These are phyloP conservation scores for Enteromius unitaeniatus DNA, from an alignment of 2,797 vertebrate species.

Conservation along the genomic window DNA sequence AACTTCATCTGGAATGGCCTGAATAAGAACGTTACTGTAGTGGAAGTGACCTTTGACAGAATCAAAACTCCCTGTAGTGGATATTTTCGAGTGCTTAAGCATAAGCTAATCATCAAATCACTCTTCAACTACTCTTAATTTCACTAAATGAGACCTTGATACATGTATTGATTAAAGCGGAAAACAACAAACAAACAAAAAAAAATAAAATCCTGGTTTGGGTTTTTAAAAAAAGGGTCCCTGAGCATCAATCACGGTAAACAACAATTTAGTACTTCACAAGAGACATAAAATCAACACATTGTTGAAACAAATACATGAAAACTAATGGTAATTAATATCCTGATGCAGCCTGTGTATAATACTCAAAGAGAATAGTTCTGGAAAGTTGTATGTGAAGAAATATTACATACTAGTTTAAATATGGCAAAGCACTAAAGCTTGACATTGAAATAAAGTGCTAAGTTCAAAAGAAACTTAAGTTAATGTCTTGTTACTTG, in stretches of 20 bases:
- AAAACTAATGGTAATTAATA: conserved; percentile 59
- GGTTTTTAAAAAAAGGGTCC: conserved; percentile 68
- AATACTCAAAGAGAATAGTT: conserved; percentile 62
- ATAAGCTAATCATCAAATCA: conserved; percentile 11
- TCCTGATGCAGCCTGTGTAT: conserved; percentile 59
- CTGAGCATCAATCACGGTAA: conserved; percentile 79
- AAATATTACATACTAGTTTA: conserved; percentile 61
- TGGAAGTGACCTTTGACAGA: conserved; percentile 3
- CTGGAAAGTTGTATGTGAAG: conserved; percentile 62
- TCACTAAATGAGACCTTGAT: conserved; percentile 20
- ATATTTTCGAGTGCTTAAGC: background rate
- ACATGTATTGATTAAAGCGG: conserved; percentile 21
- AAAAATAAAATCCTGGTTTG: conserved; percentile 38
- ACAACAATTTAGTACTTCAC: conserved; percentile 62
- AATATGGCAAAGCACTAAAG: conserved; percentile 72
- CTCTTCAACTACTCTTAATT: background rate
- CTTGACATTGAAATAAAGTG: conserved; percentile 81
- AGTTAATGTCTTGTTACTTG: conserved; percentile 69
- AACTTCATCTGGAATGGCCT: conserved; percentile 6
- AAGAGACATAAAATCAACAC: conserved; percentile 39
- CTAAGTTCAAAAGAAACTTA: conserved; percentile 76
- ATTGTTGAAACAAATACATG: conserved; percentile 44
- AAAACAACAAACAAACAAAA: conserved; percentile 6
- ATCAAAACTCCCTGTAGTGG: conserved; percentile 22
- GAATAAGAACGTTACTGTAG: conserved; percentile 26